phyloP scores from a whole-genome alignment of 2,113 vertebrate species.

The Coturnix japonica region DNA sequence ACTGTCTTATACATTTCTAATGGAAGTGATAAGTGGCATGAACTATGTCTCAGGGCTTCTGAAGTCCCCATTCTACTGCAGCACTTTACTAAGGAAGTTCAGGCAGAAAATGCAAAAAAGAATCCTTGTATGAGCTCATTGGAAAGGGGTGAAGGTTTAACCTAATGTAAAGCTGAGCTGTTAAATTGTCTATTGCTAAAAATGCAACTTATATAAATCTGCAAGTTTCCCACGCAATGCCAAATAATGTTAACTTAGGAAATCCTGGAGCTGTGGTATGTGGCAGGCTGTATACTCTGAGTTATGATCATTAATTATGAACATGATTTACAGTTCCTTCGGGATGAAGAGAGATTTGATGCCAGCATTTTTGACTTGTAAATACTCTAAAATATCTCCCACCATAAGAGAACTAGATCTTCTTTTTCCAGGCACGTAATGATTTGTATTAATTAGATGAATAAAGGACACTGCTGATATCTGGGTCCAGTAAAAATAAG shows the following conservation, averaged over 20 bases:
- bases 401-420: not conserved
- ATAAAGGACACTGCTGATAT: not conserved
- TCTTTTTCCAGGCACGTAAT: conserved; percentile 16
- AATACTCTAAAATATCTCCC: not conserved
- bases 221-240: not conserved
- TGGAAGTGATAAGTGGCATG: rapidly evolving
- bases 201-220: not conserved
- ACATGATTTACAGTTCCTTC: not conserved
- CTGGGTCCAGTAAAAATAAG: conserved; percentile 43
- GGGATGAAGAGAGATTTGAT: not conserved
- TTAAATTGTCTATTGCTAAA: not conserved
- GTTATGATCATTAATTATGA: not conserved
- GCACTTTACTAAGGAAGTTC: not conserved
- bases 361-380: conserved; percentile 9
- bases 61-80: not conserved
- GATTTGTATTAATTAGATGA: conserved; percentile 31
- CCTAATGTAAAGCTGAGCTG: not conserved
- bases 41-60: not conserved
- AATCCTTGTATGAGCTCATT: not conserved
- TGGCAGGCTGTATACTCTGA: not conserved
- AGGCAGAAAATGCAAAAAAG: not conserved
- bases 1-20: not conserved
- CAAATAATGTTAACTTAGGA: not conserved
- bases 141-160: not conserved
- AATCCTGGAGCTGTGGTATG: not conserved